Evolutionary conservation across 2,797 vertebrate species (phyloP), one percentile per base, ranked within the genome.

Genomic region (Australoheros facetus): DNA sequence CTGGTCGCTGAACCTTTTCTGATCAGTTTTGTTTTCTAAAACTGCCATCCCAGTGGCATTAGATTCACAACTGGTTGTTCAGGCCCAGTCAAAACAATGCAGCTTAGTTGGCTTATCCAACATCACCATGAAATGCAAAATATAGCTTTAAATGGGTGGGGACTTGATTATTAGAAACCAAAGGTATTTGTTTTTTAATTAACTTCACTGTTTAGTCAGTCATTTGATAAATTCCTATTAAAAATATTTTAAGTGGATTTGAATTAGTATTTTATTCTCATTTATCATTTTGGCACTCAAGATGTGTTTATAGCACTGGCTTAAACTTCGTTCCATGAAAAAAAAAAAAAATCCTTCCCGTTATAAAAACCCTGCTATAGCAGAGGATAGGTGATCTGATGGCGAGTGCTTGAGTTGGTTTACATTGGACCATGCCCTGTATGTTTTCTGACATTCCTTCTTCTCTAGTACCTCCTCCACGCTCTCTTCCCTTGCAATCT

Each of bases 321-420:
- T 48, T n/a, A 10, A 48, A 66, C 62, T 9, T 69, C 10, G 9
- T 11, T 37, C 37, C 10, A 11, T 37, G 37, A 8, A 11, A 37
- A 34, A 9, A 23, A 23, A 23, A 37, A 37, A 37, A 10, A 51
- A 14, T 32, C 64, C 64, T 69, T 69, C 4, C 30, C 1, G 10
- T 19, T 69, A 13, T 48, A 51, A 69, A 51, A 69, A 30, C 26
- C 19, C 45, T 32, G 26, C 30, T 51, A 10, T 69, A 51, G 11
- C 64, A 32, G 45, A 51, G 13, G 26, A 26, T 69, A 69, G 54
- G n/a, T 13, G 48, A 59, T 78, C 69, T 81, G 28, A n/a, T 51
- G 37, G 30, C 53, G 30, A 23, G 30, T 19, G 32, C 56, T 70
- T 14, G 19, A 57, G 30, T 57, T 13, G 4, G 21, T 64, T 55